Conservation (phyloP, 2,888 invertebrate genomes). For the Eubasilissa splendida region DNA sequence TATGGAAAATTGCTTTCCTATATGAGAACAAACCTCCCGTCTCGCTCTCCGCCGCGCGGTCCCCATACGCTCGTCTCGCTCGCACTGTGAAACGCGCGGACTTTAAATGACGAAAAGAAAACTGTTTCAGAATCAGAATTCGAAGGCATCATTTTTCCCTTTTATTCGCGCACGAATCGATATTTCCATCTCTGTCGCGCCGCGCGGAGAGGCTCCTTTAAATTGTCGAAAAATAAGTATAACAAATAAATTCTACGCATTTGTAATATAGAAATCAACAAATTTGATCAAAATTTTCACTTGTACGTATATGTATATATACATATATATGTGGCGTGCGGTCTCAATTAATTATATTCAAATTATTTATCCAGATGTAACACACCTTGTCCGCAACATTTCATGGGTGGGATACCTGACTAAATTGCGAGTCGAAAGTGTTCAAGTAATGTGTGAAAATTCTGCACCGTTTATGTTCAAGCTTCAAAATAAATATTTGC, state of each 20-base stretch:
- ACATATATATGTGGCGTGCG: too few relatives aligned
- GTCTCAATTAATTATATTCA: too few relatives aligned
- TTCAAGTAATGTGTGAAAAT: too few relatives aligned
- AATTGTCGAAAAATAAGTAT: background rate
- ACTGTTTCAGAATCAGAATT: conserved; percentile 1
- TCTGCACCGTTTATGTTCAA: too few relatives aligned
- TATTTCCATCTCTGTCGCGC: conserved; percentile 1
- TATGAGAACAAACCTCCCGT: background rate
- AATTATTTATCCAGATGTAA: too few relatives aligned
- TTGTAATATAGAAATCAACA: background rate
- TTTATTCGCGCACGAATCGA: conserved; percentile 4
- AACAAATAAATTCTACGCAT: background rate
- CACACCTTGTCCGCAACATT: too few relatives aligned
- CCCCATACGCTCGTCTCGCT: background rate
- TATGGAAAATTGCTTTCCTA: conserved; percentile 15
- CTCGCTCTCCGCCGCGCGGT: background rate
- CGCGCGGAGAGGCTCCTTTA: background rate
- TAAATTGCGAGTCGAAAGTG: too few relatives aligned
- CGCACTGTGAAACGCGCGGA: background rate
- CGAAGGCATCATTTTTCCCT: conserved; percentile 7
- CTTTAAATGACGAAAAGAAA: conserved; percentile 7
- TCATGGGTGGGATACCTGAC: too few relatives aligned
- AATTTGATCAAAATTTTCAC: background rate
- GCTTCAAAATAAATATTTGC: too few relatives aligned
- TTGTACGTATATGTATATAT: too few relatives aligned